A percentile compares a stretch with the other conserved stretches of the same genome.
These are phyloP conservation scores for Cyaniris semiargus DNA, from an alignment of 2,888 invertebrate species.

Conservation along the genomic window DNA sequence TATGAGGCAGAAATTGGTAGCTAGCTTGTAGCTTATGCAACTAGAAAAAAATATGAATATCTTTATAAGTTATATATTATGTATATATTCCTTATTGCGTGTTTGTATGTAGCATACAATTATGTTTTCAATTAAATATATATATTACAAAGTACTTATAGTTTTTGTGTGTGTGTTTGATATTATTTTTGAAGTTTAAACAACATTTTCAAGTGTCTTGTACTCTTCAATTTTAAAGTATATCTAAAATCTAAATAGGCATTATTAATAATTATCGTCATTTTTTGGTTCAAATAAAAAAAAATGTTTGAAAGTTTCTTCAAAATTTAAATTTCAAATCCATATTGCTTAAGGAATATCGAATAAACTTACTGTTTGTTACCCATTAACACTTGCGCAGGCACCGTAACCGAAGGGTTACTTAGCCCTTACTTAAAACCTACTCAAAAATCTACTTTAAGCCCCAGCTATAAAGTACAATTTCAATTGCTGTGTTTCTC, in stretches of 20 bases:
- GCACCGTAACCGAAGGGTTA: conserved; percentile 72
- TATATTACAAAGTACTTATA: neutral
- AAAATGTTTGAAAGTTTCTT: neutral
- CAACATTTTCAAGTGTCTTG: too few relatives aligned
- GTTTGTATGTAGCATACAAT: neutral
- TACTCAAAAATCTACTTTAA: conserved; percentile 33
- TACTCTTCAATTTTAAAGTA: too few relatives aligned
- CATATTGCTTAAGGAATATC: conserved; percentile 13
- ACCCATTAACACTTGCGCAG: conserved; percentile 65
- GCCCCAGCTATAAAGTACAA: neutral
- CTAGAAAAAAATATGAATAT: neutral
- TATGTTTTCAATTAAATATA: neutral
- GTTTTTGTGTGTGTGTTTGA: neutral
- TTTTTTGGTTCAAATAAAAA: too few relatives aligned
- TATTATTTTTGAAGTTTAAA: too few relatives aligned
- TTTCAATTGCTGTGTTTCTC: neutral
- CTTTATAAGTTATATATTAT: neutral
- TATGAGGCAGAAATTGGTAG: neutral
- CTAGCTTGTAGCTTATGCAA: neutral
- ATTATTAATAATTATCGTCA: too few relatives aligned
- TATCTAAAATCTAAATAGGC: too few relatives aligned
- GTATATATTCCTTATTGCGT: neutral
- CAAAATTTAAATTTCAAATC: neutral
- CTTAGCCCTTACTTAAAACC: conserved; percentile 51
- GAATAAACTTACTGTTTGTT: conserved; percentile 57